Evolutionary conservation across 2,797 vertebrate species (phyloP).

Genomic region (Jordanella pulchra): DNA sequence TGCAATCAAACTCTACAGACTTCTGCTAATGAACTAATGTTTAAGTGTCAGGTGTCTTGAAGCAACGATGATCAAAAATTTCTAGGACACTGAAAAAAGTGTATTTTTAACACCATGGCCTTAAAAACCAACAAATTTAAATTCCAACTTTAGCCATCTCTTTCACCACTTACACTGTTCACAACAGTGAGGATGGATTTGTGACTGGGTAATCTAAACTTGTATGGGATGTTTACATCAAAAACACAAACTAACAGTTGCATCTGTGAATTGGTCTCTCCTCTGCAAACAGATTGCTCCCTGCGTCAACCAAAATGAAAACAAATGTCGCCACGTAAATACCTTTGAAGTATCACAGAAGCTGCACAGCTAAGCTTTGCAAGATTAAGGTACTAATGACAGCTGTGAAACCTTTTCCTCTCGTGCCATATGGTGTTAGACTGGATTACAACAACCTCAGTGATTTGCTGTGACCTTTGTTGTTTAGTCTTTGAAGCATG

Average conservation of each 20-base stretch:
- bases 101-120: too few species aligned
- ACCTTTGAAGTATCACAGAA: conserved; percentile 12
- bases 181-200: background rate
- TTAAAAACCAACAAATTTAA: background rate
- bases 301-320: conserved; percentile 25
- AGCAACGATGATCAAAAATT: too few species aligned
- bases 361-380: conserved; percentile 31
- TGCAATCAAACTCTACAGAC: too few species aligned
- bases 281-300: conserved; percentile 8
- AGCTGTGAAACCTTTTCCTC: conserved; percentile 39
- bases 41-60: too few species aligned
- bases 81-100: too few species aligned
- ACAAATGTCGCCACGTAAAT: conserved; percentile 2
- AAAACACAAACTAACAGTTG: background rate
- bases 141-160: background rate
- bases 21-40: too few species aligned
- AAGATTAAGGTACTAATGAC: conserved; percentile 41
- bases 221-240: background rate
- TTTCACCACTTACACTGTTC: too few species aligned
- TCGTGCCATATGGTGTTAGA: conserved; percentile 67
- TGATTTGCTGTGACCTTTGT: conserved; percentile 33
- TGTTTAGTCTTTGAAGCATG: conserved; percentile 11
- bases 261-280: background rate
- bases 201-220: background rate
- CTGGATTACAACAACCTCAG: conserved; percentile 58